Base-by-base conservation (phyloP, 2,797 vertebrate species). In the Aphelocoma californica region DNA sequence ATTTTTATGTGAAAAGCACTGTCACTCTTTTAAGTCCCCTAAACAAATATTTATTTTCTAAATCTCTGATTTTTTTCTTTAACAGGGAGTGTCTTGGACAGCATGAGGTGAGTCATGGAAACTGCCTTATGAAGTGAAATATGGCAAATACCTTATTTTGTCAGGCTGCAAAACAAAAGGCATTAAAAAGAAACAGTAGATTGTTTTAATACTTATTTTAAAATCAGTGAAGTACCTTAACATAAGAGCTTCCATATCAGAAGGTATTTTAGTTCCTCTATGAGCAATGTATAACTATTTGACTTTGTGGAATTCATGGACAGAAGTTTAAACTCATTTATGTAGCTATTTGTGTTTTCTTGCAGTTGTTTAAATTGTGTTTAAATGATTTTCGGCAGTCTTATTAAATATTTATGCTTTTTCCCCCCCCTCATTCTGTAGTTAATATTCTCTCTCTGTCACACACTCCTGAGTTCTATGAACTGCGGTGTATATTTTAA, bases 21-120 rank as follows among this genome's bases (percentile, higher is more conserved):
- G 44, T 57, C 15, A 24, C 17, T 51, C 5, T 57, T 88, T 64
- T 69, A 72, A 70, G 44, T 81, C 6, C 18, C 9, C 64, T 44
- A 60, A 92, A 92, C 26, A 74, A 74, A 34, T 54, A 34, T 8
- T 15, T 23, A 53, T 44, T 54, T 95, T 89, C 47, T 91, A 85
- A 95, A 87, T 90, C 31, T 89, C 40, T 73, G 29, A 92, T 90
- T 97, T 96, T 96, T 91, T 28, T 89, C 96, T 90, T 93, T 97
- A 97, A 48, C 97, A 99, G 98, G 97, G 97, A 98, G 66, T 99
- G 98, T 96, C 97, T 98, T 95, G 98, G 98, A 61, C 98, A 98
- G 86, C 98, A 99, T 85, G 98, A 99, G 98, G 98, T 98, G 80
- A 98, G 98, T 97, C 44, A 65, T 64, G 48, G 45, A 64, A 93